Conservation (phyloP, 2,888 invertebrate genomes). For the Polymixis flavicincta region DNA sequence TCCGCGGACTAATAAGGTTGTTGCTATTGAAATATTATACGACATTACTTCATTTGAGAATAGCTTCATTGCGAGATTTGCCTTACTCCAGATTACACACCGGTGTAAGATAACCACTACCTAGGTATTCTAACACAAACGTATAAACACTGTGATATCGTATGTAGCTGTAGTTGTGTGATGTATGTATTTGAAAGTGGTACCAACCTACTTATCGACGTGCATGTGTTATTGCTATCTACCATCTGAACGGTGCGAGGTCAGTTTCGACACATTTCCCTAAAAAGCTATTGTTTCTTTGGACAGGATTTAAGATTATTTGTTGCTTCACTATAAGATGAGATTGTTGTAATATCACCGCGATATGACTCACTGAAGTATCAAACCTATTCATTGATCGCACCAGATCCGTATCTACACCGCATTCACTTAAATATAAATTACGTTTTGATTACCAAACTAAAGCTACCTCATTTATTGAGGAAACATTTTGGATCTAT, state of each 20-base stretch:
- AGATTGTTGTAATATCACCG: slow-evolving; percentile 2
- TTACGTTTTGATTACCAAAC: slow-evolving; percentile 16
- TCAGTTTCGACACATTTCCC: slow-evolving; percentile 26
- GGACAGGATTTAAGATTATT: slow-evolving; percentile 11
- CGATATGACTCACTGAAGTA: not conserved
- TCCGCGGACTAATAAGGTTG: slow-evolving; percentile 17
- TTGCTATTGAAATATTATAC: slow-evolving; percentile 34
- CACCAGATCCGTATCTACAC: slow-evolving; percentile 14
- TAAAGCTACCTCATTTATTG: not conserved
- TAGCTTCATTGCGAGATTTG: slow-evolving; percentile 23
- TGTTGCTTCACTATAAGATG: slow-evolving; percentile 1
- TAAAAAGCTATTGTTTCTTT: slow-evolving; percentile 32
- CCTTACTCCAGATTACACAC: slow-evolving; percentile 22
- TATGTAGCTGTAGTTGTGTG: too few species aligned
- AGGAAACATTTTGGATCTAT: not conserved
- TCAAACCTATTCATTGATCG: not conserved
- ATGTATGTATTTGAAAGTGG: not conserved
- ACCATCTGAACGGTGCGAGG: slow-evolving; percentile 32
- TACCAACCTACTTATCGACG: not conserved
- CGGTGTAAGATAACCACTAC: not conserved
- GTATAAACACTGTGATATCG: not conserved
- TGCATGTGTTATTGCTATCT: slow-evolving; percentile 4
- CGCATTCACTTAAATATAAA: not conserved
- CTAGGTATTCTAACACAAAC: slow-evolving; percentile 3
- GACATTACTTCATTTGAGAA: slow-evolving; percentile 43